These are phyloP conservation scores for Heliconius hermathena DNA, from an alignment of 1,140 invertebrate species.

Conservation along the genomic window DNA sequence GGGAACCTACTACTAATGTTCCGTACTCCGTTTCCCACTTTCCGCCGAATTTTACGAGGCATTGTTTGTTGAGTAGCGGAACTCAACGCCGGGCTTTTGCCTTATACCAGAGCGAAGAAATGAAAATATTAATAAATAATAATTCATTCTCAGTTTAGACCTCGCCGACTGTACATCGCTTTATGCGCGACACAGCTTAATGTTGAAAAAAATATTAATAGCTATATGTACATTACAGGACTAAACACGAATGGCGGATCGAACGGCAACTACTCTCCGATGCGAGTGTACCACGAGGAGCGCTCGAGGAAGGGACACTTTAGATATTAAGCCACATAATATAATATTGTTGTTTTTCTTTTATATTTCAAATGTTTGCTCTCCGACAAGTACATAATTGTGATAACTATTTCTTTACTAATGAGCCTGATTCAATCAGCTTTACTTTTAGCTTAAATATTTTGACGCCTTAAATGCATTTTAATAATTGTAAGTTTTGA, in stretches of 20 bases:
- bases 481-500: constrained; percentile 21
- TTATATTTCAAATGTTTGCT: constrained; percentile 31
- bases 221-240: constrained; percentile 72
- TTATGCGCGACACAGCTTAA: too few species aligned
- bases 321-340: constrained; percentile 84
- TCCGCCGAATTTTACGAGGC: too few species aligned
- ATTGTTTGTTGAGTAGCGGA: too few species aligned
- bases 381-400: constrained; percentile 60
- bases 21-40: too few species aligned
- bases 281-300: constrained; percentile 90
- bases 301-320: constrained; percentile 89
- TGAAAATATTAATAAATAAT: too few species aligned
- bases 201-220: background rate
- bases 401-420: constrained; percentile 64
- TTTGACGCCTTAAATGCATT: constrained; percentile 35
- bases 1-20: too few species aligned
- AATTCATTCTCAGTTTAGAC: too few species aligned
- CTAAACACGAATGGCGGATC: constrained; percentile 84
- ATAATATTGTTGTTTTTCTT: constrained; percentile 30
- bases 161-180: too few species aligned
- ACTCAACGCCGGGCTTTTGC: too few species aligned
- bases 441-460: constrained; percentile 44
- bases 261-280: constrained; percentile 87
- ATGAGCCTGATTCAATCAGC: constrained; percentile 58
- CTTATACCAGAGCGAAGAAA: too few species aligned